Conservation (phyloP, 2,113 vertebrate species). For the Erythrolamprus reginae region DNA sequence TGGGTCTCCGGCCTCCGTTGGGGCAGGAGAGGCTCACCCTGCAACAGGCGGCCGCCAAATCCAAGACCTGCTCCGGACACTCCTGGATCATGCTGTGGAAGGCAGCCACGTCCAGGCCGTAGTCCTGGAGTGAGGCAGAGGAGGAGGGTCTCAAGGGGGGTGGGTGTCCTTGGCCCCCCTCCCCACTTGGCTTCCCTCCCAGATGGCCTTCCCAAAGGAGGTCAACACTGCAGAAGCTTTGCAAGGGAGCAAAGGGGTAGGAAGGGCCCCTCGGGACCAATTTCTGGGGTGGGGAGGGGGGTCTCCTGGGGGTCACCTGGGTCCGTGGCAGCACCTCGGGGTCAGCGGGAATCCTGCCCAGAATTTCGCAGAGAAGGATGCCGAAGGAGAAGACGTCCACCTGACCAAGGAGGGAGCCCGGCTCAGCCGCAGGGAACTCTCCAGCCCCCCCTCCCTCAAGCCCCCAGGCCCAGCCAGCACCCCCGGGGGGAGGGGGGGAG, state of each 20-base stretch:
- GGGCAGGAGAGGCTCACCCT: slow-evolving; percentile 61
- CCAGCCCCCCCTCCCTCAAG: background rate
- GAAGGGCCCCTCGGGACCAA: background rate
- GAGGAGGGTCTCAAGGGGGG: too few species aligned
- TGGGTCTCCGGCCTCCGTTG: too few species aligned
- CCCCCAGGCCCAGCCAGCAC: background rate
- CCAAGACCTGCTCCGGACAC: slow-evolving; percentile 74
- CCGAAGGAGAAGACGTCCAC: slow-evolving; percentile 89
- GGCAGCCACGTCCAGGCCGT: slow-evolving; percentile 74
- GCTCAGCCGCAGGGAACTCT: background rate
- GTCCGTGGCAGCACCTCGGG: slow-evolving; percentile 83
- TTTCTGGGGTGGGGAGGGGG: too few species aligned
- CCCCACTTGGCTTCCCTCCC: too few species aligned
- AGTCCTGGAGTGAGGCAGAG: slow-evolving; percentile 71
- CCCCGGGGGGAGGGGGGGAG: background rate
- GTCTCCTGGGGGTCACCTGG: slow-evolving; percentile 59
- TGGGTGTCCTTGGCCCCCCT: background rate
- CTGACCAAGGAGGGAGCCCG: slow-evolving; percentile 51
- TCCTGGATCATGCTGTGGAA: slow-evolving; percentile 72
- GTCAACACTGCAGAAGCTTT: too few species aligned
- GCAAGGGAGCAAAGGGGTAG: too few species aligned
- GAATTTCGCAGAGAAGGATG: slow-evolving; percentile 85
- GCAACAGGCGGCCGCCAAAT: slow-evolving; percentile 77
- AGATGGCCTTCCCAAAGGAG: background rate
- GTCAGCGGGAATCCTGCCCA: slow-evolving; percentile 82